These are phyloP conservation scores for Lypha dubia DNA, from an alignment of 2,888 invertebrate genomes.

Conservation along the genomic window DNA sequence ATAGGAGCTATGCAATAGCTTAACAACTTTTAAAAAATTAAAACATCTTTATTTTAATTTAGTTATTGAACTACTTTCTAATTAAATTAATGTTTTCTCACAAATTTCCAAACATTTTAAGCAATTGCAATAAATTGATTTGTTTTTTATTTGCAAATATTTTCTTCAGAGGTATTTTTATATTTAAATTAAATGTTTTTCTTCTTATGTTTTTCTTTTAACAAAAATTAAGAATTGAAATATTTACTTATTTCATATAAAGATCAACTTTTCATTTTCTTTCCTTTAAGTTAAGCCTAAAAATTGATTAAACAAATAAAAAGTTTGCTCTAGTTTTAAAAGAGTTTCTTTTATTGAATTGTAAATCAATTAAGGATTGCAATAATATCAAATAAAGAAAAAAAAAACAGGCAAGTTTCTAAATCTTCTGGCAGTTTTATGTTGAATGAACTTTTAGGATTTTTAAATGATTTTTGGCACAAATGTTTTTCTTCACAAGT, in stretches of 20 bases:
- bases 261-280: too few relatives aligned
- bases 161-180: too few relatives aligned
- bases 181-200: not conserved
- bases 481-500: not conserved
- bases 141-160: too few relatives aligned
- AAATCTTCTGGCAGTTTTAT: not conserved
- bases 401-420: not conserved
- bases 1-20: too few relatives aligned
- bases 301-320: not conserved
- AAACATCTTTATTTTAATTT: too few relatives aligned
- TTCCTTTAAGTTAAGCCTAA: not conserved
- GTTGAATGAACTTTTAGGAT: not conserved
- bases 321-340: slow-evolving; percentile 1
- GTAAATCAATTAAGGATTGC: slow-evolving; percentile 11
- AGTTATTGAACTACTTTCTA: too few relatives aligned
- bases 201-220: not conserved
- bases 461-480: slow-evolving; percentile 12
- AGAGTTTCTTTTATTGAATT: not conserved
- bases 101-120: too few relatives aligned
- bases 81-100: too few relatives aligned
- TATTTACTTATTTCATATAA: not conserved
- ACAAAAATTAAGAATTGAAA: too few relatives aligned
- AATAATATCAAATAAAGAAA: slow-evolving; percentile 20
- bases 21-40: too few relatives aligned
- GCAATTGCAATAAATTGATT: too few relatives aligned